These are phyloP conservation scores for Bambusicola thoracicus DNA, from an alignment of 2,113 vertebrate genomes.

Conservation along the genomic window DNA sequence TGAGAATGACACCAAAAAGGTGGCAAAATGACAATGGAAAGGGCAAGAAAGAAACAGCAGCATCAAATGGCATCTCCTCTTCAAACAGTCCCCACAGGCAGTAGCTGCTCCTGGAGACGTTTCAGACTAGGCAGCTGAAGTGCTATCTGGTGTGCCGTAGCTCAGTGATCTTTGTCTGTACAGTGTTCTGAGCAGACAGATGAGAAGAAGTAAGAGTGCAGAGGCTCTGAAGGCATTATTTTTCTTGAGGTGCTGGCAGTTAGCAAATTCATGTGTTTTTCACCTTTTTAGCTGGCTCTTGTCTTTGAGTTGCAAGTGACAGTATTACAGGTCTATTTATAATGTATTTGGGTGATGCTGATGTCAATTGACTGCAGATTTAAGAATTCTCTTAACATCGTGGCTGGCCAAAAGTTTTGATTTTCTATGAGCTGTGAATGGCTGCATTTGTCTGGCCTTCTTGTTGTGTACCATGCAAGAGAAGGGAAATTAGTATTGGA, in stretches of 20 bases:
- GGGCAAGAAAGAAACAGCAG: background rate
- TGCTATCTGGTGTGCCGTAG: background rate
- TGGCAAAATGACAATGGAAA: background rate
- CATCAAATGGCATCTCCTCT: background rate
- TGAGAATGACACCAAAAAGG: background rate
- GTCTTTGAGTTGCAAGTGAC: background rate
- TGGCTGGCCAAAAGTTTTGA: background rate
- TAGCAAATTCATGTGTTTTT: background rate
- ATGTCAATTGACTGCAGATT: background rate
- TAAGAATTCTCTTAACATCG: background rate
- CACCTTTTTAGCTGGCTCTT: background rate
- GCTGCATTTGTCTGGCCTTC: background rate
- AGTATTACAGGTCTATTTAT: background rate
- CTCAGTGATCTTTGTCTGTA: background rate
- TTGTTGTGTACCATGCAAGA: background rate
- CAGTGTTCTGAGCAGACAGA: background rate
- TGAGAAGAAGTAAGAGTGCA: background rate
- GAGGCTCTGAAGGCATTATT: background rate
- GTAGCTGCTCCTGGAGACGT: background rate
- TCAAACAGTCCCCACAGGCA: background rate
- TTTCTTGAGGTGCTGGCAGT: background rate
- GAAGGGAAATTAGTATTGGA: background rate
- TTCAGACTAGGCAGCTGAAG: background rate
- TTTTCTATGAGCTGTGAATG: background rate
- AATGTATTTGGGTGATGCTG: background rate